These are phyloP conservation scores for Pseudomyrmex pallidus DNA, from an alignment of 1,140 invertebrate genomes.

Conservation along the genomic window DNA sequence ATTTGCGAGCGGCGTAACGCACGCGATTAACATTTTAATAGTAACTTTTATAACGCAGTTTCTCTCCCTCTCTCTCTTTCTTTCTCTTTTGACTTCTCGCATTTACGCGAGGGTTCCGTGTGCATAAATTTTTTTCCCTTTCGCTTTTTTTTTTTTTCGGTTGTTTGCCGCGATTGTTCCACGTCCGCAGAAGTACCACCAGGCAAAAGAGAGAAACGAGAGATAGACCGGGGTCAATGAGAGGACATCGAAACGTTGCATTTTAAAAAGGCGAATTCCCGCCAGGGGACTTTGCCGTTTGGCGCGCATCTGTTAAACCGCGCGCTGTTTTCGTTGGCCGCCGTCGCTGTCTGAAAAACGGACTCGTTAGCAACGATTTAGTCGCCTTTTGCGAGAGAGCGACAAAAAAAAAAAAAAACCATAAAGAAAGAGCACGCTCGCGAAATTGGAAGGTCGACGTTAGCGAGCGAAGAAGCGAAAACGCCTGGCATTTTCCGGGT, in stretches of 20 bases:
- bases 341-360: constrained; percentile 13
- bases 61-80: too few species aligned
- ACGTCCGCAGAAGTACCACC: not conserved
- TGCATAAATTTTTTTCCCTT: not conserved
- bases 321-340: constrained; percentile 32
- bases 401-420: not conserved
- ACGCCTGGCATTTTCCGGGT: not conserved
- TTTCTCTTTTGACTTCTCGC: not conserved
- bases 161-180: not conserved
- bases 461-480: constrained; percentile 7
- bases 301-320: constrained; percentile 18
- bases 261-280: constrained; percentile 49
- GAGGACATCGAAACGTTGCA: constrained; percentile 36
- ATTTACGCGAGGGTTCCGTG: constrained; percentile 16
- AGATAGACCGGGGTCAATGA: constrained; percentile 4
- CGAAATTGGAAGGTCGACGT: constrained; percentile 12
- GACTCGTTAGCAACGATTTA: constrained; percentile 44
- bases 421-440: not conserved
- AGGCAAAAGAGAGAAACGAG: too few species aligned
- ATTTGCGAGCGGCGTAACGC: constrained; percentile 55
- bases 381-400: not conserved
- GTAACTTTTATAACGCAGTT: constrained; percentile 30
- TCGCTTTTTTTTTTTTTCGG: not conserved
- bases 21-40: constrained; percentile 57
- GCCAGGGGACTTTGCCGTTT: constrained; percentile 31